Evolutionary conservation across 2,113 vertebrate species (phyloP).

Genomic region (Taxidea taxus): DNA sequence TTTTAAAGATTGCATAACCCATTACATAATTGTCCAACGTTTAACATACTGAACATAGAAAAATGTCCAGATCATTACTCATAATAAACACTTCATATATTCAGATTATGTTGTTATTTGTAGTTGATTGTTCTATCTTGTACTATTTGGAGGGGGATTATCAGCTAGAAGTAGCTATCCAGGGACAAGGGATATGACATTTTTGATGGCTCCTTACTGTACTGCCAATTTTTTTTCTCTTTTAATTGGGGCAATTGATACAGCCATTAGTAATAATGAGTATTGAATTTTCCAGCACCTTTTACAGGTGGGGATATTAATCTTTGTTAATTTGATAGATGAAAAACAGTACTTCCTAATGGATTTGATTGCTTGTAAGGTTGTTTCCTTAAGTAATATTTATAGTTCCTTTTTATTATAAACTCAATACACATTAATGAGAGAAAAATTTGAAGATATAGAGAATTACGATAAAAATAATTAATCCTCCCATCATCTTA

Average conservation of each 20-base stretch:
- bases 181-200: neutral
- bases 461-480: neutral
- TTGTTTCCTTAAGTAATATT: constrained; percentile 5
- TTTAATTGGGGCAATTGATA: constrained; percentile 8
- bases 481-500: neutral
- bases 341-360: neutral
- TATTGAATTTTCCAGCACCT: neutral
- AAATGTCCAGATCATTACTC: neutral
- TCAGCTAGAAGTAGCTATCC: neutral
- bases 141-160: neutral
- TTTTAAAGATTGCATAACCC: neutral
- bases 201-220: neutral
- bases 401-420: neutral
- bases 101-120: neutral
- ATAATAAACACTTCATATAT: neutral
- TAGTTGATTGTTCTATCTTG: neutral
- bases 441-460: neutral
- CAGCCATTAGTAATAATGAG: neutral
- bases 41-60: neutral
- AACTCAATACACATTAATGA: neutral
- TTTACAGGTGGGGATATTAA: neutral
- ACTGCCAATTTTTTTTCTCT: neutral
- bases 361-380: neutral
- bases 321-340: constrained; percentile 32
- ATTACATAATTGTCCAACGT: neutral